Evolutionary conservation across 2,113 vertebrate species (phyloP).

Genomic region (Balaeniceps rex): DNA sequence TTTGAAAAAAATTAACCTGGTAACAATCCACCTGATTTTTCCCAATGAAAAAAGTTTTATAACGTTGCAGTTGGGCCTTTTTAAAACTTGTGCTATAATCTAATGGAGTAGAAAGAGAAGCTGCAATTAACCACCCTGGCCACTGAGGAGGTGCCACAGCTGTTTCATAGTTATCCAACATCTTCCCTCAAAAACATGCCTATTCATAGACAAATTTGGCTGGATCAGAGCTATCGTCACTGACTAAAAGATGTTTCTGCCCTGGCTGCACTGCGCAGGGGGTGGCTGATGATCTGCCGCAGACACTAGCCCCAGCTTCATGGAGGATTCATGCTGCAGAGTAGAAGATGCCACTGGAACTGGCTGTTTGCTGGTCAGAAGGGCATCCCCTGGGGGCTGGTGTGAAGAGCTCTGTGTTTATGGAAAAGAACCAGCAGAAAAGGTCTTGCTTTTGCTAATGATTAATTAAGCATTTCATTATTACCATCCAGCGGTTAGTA

Average conservation of each 20-base stretch:
- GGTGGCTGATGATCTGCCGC: not conserved
- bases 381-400: not conserved
- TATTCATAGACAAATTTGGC: not conserved
- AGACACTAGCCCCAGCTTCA: not conserved
- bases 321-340: not conserved
- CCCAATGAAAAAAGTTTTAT: not conserved
- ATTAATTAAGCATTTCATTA: not conserved
- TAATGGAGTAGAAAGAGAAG: not conserved
- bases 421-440: not conserved
- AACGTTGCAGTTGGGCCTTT: not conserved
- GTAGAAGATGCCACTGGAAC: not conserved
- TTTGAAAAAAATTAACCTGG: not conserved
- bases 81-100: not conserved
- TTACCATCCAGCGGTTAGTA: not conserved
- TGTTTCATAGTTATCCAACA: not conserved
- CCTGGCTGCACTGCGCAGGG: not conserved
- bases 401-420: not conserved
- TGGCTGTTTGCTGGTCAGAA: not conserved
- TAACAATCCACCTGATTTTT: not conserved
- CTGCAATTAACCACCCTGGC: not conserved
- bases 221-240: not conserved
- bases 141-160: too few species aligned
- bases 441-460: not conserved
- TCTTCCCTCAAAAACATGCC: not conserved
- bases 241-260: not conserved